Base-by-base conservation (phyloP, 2,113 vertebrate species). In the Lampris incognitus region DNA sequence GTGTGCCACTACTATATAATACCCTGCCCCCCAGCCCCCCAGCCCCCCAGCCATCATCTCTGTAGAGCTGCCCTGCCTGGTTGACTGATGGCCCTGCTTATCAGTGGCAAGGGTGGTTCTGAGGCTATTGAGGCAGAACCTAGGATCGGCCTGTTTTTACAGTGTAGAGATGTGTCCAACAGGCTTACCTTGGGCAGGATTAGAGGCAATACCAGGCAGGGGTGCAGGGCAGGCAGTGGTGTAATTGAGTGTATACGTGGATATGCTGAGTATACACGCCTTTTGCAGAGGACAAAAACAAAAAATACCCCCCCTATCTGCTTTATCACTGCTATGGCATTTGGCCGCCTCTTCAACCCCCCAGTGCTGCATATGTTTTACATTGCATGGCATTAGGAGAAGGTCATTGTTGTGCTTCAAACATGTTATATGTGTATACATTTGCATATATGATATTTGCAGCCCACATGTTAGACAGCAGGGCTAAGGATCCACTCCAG, bases 61-160 rank as follows among this genome's bases (percentile, higher is more conserved):
- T 60, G 9, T 48, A 71, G 66, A 61, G 66, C 39, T 55, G 13
- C 39, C 10, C 42, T 64, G 80, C 78, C 77, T 70, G 60, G 11
- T 24, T 84, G 72, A 84, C 24, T 49, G 78, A 84, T 78, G 72
- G 67, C 49, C 56, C 41, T 6, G 66, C 87, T 83, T 81, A 83
- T 81, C 69, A 58, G 68, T 4, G 54, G 51, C 6, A 49, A 38
- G 13, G n/a, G 40, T 44, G 4, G 38, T 46, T 39, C 4, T 2
- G 41, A 44, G 44, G 56, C 24, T 41, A 72, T 60, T 60, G 66
- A 74, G 1, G 11, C 7, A 62, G 68, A 80, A 67, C 42, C 60
- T 42, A 40, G 37, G 48, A 49, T 76, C 56, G 59, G 57, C 60
- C 44, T 67, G 56, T 38, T 63, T 44, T 67, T 58, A 54, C 52